Evolutionary conservation across 2,888 invertebrate species (phyloP).

Genomic region (Clanis bilineata): DNA sequence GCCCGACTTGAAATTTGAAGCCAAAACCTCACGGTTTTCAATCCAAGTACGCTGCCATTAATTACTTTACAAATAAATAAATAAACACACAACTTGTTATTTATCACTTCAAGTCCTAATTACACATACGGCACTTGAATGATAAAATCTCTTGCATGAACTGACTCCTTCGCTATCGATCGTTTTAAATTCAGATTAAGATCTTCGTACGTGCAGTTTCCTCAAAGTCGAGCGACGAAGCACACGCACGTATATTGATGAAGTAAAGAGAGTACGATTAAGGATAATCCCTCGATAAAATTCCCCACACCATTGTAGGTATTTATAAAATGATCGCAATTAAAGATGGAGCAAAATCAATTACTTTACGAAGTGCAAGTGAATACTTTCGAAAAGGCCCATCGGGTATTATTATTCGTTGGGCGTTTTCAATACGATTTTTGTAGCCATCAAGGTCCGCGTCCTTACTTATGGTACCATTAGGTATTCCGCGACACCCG

Average conservation of each 20-base stretch:
- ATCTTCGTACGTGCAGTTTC: constrained; percentile 11
- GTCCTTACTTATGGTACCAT: constrained; percentile 76
- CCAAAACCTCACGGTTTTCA: too few species aligned
- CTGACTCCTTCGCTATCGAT: constrained; percentile 19
- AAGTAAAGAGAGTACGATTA: background rate
- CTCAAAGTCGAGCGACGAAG: constrained; percentile 1
- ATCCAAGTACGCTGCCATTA: too few species aligned
- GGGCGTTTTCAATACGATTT: constrained; percentile 77
- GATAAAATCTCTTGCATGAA: background rate
- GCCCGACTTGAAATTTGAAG: too few species aligned
- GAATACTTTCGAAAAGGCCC: constrained; percentile 67
- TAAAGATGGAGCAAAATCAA: constrained; percentile 6
- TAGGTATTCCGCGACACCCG: constrained; percentile 76
- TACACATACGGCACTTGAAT: background rate
- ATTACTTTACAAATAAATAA: too few species aligned
- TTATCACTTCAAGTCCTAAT: background rate
- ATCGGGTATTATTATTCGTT: constrained; percentile 74
- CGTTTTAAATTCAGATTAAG: constrained; percentile 24
- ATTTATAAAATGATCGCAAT: background rate
- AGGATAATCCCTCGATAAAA: background rate
- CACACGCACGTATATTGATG: constrained; percentile 1
- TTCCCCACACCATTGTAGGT: background rate
- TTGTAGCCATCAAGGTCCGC: constrained; percentile 77
- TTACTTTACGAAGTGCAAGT: constrained; percentile 19
- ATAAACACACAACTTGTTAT: too few species aligned